Conservation (phyloP, 2,888 invertebrate genomes). For the Yponomeuta malinellus region DNA sequence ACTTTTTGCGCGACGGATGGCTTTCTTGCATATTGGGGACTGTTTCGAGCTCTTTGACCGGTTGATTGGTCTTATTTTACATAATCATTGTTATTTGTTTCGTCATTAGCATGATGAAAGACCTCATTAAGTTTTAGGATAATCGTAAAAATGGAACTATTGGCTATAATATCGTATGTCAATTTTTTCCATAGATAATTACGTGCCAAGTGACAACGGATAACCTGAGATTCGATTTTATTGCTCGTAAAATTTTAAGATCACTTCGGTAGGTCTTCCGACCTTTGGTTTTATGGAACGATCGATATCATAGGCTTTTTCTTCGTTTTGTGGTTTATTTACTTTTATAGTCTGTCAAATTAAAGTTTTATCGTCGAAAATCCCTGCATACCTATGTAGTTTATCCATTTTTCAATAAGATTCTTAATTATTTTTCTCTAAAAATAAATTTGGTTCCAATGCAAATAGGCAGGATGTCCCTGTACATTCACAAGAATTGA, state of each 20-base stretch:
- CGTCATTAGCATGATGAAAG: constrained; percentile 8
- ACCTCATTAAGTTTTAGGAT: constrained; percentile 6
- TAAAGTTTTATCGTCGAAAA: not conserved
- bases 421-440: not conserved
- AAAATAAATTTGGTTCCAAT: not conserved
- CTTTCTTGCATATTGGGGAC: constrained; percentile 20
- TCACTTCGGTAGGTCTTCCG: constrained; percentile 40
- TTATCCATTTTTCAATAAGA: constrained; percentile 8
- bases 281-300: constrained; percentile 43
- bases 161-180: constrained; percentile 69
- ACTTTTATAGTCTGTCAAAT: constrained; percentile 32
- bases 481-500: not conserved
- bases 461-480: constrained; percentile 7
- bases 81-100: constrained; percentile 11
- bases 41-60: not conserved
- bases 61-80: constrained; percentile 32
- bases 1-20: constrained; percentile 22
- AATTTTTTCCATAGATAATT: constrained; percentile 43
- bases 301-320: constrained; percentile 42
- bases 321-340: constrained; percentile 29
- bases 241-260: constrained; percentile 68
- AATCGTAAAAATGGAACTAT: constrained; percentile 65
- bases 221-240: constrained; percentile 50
- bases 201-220: constrained; percentile 22
- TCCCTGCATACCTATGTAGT: not conserved